Evolutionary conservation across 2,888 invertebrate genomes (phyloP).

Genomic region (Terebella lapidaria): DNA sequence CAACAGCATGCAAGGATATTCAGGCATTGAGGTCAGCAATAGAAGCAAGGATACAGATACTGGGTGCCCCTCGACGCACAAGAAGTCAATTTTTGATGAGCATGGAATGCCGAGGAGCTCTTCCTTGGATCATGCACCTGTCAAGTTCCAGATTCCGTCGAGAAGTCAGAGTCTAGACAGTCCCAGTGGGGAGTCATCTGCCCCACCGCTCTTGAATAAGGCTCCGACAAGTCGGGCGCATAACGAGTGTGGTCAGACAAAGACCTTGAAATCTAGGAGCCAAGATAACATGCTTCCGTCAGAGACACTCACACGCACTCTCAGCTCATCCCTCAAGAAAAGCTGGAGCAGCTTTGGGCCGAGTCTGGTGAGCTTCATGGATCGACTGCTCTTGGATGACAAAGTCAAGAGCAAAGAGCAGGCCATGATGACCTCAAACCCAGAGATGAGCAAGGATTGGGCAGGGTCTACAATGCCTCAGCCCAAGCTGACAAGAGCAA

Average conservation of each 20-base stretch:
- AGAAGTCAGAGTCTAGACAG: neutral
- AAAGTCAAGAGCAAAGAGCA: no score
- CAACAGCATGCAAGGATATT: no score
- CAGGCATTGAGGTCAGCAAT: no score
- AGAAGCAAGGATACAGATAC: neutral
- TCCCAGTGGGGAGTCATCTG: neutral
- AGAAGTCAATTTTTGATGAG: neutral
- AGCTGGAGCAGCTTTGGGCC: constrained; percentile 22
- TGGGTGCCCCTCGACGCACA: neutral
- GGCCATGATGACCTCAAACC: neutral
- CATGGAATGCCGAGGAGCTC: neutral
- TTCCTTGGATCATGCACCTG: neutral
- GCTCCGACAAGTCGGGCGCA: no score
- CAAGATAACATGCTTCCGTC: neutral
- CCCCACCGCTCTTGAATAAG: neutral
- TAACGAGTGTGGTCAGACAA: neutral
- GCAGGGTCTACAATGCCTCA: neutral
- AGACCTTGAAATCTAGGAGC: neutral
- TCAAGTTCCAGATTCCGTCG: constrained; percentile 5
- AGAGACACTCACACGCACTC: neutral
- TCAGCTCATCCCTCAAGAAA: constrained; percentile 9
- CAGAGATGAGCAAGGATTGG: neutral
- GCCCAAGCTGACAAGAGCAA: no score
- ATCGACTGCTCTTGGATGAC: constrained; percentile 20
- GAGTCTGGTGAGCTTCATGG: constrained; percentile 21